Evolutionary conservation across 2,888 invertebrate species (phyloP).

Genomic region (Criorhina ranunculi): DNA sequence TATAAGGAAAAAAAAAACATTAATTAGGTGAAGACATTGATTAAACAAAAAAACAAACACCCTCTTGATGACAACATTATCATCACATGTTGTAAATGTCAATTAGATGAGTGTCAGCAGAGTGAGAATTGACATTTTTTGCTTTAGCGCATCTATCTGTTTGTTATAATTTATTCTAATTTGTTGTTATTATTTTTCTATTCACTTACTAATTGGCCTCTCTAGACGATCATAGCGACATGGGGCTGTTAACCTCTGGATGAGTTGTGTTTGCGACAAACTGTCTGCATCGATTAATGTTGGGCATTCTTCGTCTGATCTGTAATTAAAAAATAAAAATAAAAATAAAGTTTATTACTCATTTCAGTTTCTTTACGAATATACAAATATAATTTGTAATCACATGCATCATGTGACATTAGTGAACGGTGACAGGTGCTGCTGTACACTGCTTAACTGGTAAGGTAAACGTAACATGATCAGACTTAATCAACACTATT

Average conservation of each 20-base stretch:
- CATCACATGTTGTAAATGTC: constrained; percentile 31
- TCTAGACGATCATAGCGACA: constrained; percentile 83
- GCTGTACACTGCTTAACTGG: not conserved
- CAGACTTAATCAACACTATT: too few species aligned
- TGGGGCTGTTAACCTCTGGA: constrained; percentile 82
- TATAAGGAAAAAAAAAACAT: constrained; percentile 7
- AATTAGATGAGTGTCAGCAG: constrained; percentile 43
- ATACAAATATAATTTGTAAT: not conserved
- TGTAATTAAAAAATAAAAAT: constrained; percentile 58
- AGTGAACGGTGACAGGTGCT: constrained; percentile 1
- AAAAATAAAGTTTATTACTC: not conserved
- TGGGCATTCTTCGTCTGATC: constrained; percentile 81
- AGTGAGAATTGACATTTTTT: too few species aligned
- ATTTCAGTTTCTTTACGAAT: constrained; percentile 1
- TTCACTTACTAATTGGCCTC: constrained; percentile 80
- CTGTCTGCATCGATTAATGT: constrained; percentile 80
- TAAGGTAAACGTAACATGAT: too few species aligned
- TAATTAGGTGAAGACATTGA: constrained; percentile 35
- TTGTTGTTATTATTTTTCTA: constrained; percentile 2
- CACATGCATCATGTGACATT: not conserved
- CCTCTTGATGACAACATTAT: constrained; percentile 27
- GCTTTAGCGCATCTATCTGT: constrained; percentile 39
- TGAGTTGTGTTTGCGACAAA: constrained; percentile 82
- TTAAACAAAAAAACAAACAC: constrained; percentile 38
- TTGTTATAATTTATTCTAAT: not conserved